Evolutionary conservation across 2,888 invertebrate species (phyloP).

Genomic region (Catocala nupta): DNA sequence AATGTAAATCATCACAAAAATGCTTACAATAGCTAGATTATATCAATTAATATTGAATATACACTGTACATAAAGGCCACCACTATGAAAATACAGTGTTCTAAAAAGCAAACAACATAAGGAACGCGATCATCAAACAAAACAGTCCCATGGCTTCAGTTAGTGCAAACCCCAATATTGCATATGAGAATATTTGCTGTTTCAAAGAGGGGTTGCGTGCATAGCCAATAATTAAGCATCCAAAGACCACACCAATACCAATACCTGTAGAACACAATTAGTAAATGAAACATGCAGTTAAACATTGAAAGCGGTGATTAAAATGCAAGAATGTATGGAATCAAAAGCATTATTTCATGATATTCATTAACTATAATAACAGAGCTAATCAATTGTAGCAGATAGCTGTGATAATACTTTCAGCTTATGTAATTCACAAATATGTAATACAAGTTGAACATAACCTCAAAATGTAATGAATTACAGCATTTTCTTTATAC

Average conservation of each 20-base stretch:
- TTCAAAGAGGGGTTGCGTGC: slow-evolving; percentile 98
- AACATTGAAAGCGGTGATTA: slow-evolving; percentile 13
- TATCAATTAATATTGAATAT: slow-evolving; percentile 50
- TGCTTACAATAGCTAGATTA: slow-evolving; percentile 13
- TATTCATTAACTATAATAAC: no score
- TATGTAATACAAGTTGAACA: neutral
- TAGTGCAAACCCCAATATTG: slow-evolving; percentile 98
- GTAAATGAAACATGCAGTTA: slow-evolving; percentile 31
- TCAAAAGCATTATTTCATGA: no score
- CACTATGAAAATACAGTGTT: slow-evolving; percentile 36
- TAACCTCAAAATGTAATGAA: neutral
- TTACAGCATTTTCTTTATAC: neutral
- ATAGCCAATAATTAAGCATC: slow-evolving; percentile 98
- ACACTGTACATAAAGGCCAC: slow-evolving; percentile 65
- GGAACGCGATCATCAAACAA: slow-evolving; percentile 99
- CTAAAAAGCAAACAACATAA: slow-evolving; percentile 98
- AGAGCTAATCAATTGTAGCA: no score
- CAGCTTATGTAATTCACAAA: no score
- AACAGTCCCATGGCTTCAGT: slow-evolving; percentile 99
- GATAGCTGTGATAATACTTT: no score
- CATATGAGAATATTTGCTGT: slow-evolving; percentile 99
- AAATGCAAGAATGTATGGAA: neutral
- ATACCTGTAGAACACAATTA: slow-evolving; percentile 88
- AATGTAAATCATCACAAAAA: slow-evolving; percentile 5
- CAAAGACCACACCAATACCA: slow-evolving; percentile 99